Conservation (phyloP, 2,113 vertebrate genomes). For the Alosa alosa region DNA sequence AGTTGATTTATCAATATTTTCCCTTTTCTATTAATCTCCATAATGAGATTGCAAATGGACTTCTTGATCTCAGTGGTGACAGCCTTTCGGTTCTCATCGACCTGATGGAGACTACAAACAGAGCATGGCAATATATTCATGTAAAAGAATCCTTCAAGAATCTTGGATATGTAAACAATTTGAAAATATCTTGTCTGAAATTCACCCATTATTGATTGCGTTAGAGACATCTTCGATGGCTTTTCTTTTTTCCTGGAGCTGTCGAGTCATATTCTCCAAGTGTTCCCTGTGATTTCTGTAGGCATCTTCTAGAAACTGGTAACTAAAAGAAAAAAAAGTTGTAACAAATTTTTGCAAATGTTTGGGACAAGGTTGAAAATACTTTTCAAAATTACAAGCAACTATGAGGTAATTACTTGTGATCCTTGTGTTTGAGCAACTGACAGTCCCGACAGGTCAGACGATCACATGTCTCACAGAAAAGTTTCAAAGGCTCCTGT, state of each 20-base stretch:
- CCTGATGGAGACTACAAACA: slow-evolving; percentile 85
- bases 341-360: neutral
- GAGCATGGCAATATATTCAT: neutral
- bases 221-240: slow-evolving; percentile 88
- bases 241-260: slow-evolving; percentile 93
- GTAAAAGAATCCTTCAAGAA: neutral
- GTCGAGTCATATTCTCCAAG: slow-evolving; percentile 90
- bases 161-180: neutral
- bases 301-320: slow-evolving; percentile 97
- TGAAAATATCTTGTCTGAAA: neutral
- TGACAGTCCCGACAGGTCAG: slow-evolving; percentile 96
- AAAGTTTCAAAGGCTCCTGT: slow-evolving; percentile 94
- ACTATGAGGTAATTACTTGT: slow-evolving; percentile 78
- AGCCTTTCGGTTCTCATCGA: slow-evolving; percentile 92
- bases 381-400: neutral
- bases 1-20: slow-evolving; percentile 94
- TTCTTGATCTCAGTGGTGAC: slow-evolving; percentile 98
- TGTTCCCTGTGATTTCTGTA: slow-evolving; percentile 95
- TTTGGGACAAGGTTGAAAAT: neutral
- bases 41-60: slow-evolving; percentile 93
- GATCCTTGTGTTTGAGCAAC: slow-evolving; percentile 94
- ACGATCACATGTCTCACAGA: slow-evolving; percentile 97
- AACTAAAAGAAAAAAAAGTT: slow-evolving; percentile 69
- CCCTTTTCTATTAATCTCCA: slow-evolving; percentile 98
- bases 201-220: slow-evolving; percentile 88